phyloP scores from a whole-genome alignment of 2,113 vertebrate genomes.

The Benitochromis conjunctus region DNA sequence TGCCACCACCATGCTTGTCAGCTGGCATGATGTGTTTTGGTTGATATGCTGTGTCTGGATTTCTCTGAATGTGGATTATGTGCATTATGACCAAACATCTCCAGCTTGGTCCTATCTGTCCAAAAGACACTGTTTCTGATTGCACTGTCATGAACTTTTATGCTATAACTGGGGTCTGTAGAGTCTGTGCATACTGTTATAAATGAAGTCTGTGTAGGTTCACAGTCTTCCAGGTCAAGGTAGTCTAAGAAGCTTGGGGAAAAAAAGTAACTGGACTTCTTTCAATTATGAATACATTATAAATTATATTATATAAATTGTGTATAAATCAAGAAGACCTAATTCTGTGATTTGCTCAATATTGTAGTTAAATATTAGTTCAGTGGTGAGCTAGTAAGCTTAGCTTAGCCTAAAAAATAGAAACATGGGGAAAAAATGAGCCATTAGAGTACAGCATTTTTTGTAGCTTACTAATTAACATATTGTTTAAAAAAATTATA shows the following conservation, averaged over 20 bases:
- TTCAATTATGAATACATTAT: too few relatives aligned
- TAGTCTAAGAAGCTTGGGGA: neutral
- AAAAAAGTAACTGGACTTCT: accelerated
- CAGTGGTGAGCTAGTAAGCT: neutral
- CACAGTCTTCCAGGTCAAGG: neutral
- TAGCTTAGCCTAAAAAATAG: neutral
- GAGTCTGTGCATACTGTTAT: neutral
- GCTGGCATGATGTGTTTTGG: neutral
- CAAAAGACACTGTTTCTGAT: neutral
- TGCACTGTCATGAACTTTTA: neutral
- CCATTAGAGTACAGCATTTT: neutral
- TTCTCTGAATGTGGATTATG: accelerated
- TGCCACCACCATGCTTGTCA: neutral
- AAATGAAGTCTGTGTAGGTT: neutral
- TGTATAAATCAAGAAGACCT: neutral
- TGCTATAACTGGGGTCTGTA: neutral
- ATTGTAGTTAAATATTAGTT: neutral
- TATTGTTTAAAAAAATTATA: too few relatives aligned
- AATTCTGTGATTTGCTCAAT: neutral
- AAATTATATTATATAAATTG: neutral
- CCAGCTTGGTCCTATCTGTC: accelerated
- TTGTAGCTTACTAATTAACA: neutral
- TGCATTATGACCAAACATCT: accelerated
- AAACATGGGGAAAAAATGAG: neutral
- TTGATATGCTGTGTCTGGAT: neutral